phyloP scores from a whole-genome alignment of 2,888 invertebrate species.

The Habrosyne pyritoides region DNA sequence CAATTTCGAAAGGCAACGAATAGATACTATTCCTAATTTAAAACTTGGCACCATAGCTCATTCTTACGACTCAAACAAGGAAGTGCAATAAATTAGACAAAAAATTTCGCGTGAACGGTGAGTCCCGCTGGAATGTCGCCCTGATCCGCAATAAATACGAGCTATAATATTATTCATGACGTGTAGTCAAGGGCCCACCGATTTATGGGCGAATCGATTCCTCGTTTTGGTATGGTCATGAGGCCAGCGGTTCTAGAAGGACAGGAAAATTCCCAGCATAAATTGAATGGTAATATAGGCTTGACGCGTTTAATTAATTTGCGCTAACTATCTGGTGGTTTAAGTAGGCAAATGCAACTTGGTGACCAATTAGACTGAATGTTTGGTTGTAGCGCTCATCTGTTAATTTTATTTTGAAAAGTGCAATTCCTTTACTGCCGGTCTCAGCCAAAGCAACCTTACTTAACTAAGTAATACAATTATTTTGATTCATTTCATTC shows the following conservation, averaged over 20 bases:
- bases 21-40: neutral
- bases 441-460: no score
- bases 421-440: no score
- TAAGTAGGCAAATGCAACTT: no score
- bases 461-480: no score
- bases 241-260: neutral
- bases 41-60: constrained; percentile 5
- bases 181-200: constrained; percentile 63
- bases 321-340: no score
- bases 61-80: constrained; percentile 10
- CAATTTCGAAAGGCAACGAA: neutral
- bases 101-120: constrained; percentile 25
- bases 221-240: constrained; percentile 48
- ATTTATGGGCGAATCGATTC: constrained; percentile 72
- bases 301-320: no score
- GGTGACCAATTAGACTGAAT: no score
- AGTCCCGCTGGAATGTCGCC: constrained; percentile 35
- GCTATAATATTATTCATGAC: constrained; percentile 71
- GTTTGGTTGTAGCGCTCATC: no score
- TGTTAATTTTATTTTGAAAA: no score
- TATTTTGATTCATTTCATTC: no score
- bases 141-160: constrained; percentile 70
- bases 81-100: constrained; percentile 41
- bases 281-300: no score
- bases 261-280: neutral